These are phyloP conservation scores for Amblyopsis rosae DNA, from an alignment of 2,113 vertebrate genomes.

Conservation along the genomic window DNA sequence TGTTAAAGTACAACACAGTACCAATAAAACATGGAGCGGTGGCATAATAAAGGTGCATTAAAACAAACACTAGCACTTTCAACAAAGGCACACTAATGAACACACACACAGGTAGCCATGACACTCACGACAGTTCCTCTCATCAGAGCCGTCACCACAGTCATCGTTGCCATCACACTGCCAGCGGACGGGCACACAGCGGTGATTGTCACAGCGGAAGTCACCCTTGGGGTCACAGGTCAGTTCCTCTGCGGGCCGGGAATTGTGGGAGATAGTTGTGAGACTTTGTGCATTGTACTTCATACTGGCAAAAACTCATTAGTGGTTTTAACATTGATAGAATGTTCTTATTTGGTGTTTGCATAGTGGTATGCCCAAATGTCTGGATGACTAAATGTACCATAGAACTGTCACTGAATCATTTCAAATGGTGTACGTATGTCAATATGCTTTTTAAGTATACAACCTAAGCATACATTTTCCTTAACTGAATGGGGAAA, in stretches of 20 bases:
- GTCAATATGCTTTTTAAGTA: too few relatives aligned
- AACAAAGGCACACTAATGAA: not conserved
- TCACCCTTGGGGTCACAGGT: conserved; percentile 73
- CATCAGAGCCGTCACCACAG: conserved; percentile 73
- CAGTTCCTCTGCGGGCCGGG: conserved; percentile 56
- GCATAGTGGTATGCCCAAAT: too few relatives aligned
- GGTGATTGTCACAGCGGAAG: conserved; percentile 75
- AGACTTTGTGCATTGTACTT: not conserved
- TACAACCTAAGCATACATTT: too few relatives aligned
- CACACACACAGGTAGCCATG: not conserved
- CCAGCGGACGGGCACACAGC: conserved; percentile 74
- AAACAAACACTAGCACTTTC: not conserved
- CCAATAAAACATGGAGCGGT: too few relatives aligned
- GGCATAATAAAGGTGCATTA: too few relatives aligned
- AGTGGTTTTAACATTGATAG: too few relatives aligned
- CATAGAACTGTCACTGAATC: too few relatives aligned
- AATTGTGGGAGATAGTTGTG: not conserved
- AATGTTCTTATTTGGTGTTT: too few relatives aligned
- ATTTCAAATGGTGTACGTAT: too few relatives aligned
- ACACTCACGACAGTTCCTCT: conserved; percentile 69
- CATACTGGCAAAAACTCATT: not conserved
- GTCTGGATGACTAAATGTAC: too few relatives aligned
- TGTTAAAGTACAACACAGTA: too few relatives aligned
- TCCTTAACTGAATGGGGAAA: too few relatives aligned
- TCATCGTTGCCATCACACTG: conserved; percentile 67